Evolutionary conservation across 2,797 vertebrate genomes (phyloP).

Genomic region (Pempheris klunzingeri): DNA sequence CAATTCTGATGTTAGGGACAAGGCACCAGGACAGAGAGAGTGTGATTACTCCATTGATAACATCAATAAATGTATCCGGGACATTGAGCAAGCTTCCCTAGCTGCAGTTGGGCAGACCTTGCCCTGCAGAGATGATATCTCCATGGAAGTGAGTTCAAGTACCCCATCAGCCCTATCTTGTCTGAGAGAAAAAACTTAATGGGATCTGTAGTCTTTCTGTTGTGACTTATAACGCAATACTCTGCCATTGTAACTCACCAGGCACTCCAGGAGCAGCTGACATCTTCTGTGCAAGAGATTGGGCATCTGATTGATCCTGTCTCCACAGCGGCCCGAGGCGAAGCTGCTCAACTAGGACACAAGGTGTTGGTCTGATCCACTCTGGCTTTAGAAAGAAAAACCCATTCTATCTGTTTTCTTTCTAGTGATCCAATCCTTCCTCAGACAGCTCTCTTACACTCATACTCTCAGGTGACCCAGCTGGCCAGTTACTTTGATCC

Average conservation of each 20-base stretch:
- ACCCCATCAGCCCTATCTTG: slow-evolving; percentile 60
- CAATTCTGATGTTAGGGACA: slow-evolving; percentile 88
- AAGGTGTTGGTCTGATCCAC: slow-evolving; percentile 86
- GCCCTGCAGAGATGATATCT: slow-evolving; percentile 97
- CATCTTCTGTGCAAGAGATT: slow-evolving; percentile 97
- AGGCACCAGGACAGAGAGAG: slow-evolving; percentile 97
- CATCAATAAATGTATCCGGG: slow-evolving; percentile 96
- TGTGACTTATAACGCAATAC: slow-evolving; percentile 56
- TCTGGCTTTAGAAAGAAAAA: slow-evolving; percentile 54
- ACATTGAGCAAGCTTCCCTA: slow-evolving; percentile 97
- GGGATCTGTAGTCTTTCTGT: slow-evolving; percentile 59
- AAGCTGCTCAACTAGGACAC: slow-evolving; percentile 97
- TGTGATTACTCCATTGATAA: slow-evolving; percentile 97
- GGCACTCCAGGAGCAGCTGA: slow-evolving; percentile 98
- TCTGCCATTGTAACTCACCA: slow-evolving; percentile 71
- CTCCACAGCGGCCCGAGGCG: slow-evolving; percentile 92
- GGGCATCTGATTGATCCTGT: slow-evolving; percentile 98
- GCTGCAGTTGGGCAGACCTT: slow-evolving; percentile 94
- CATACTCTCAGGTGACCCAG: slow-evolving; percentile 90
- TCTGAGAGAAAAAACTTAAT: slow-evolving; percentile 61
- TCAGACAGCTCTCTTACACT: slow-evolving; percentile 39
- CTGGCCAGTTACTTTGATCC: slow-evolving; percentile 98
- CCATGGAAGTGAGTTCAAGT: slow-evolving; percentile 91
- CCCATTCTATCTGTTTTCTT: slow-evolving; percentile 25
- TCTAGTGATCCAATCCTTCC: slow-evolving; percentile 38